Evolutionary conservation across 2,888 invertebrate species (phyloP), one percentile per base, ranked within the genome.

Genomic region (Drosophila aldrichi): DNA sequence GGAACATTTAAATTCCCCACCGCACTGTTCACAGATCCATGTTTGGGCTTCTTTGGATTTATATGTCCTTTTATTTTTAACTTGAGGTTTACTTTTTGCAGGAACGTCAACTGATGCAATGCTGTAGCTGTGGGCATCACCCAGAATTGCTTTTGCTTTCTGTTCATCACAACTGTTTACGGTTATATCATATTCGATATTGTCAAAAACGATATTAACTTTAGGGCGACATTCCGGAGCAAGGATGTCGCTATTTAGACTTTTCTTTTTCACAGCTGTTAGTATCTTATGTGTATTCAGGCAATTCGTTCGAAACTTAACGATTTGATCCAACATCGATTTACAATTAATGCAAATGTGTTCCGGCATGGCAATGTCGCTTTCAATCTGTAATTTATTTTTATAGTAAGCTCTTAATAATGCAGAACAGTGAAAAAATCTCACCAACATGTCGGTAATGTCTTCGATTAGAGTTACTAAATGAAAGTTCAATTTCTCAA

Each of bases 11-110:
- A 84, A 82, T 25, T 70, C 68, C 2, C 85, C 71, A 1, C 88
- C 82, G 32, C 82, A 82, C 43, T 74, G 82, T 16, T 87, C 88
- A 64, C 82, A 82, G 44, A 88, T 60, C 82, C 82, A 82, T 0
- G 82, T 81, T 29, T 75, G 41, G 6, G n/a, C 5, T 5, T 46
- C n/a, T 22, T 59, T 38, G 12, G 8, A 12, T n/a, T 40, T 38
- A 32, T 40, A 16, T 55, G 7, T n/a, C 41, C 16, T 38, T 7
- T n/a, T 44, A n/a, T 16, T 32, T 9, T 54, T 16, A 1, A 2
- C 40, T 22, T 3, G 10, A n/a, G 6, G 3, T n/a, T 22, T 38
- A 7, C n/a, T 25, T 25, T 38, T 18, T 52, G 2, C 0, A 8
- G n/a, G 8, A 22, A 16, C 3, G 12, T 10, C 2, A 6, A 34